Conservation (phyloP, 2,797 vertebrate species). For the Epinephelus awoara region DNA sequence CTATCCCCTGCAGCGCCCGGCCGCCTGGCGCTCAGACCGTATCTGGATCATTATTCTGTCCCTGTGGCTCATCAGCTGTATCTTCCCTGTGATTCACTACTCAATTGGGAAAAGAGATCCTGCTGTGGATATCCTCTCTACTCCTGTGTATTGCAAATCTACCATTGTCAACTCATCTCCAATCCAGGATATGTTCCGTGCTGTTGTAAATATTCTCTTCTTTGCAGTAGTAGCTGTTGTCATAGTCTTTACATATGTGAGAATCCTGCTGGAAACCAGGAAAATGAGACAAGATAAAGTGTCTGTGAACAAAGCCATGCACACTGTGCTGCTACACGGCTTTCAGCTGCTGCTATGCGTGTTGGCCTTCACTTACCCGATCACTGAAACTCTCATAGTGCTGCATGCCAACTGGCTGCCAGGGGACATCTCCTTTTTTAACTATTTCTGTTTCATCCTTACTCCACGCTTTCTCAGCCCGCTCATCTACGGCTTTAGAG, state of each 20-base stretch:
- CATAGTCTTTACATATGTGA: slow-evolving; percentile 86
- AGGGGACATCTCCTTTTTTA: slow-evolving; percentile 77
- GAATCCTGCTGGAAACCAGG: slow-evolving; percentile 82
- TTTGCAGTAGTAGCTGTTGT: slow-evolving; percentile 77
- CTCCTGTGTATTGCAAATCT: background rate
- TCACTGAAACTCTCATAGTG: slow-evolving; percentile 75
- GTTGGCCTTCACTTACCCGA: slow-evolving; percentile 77
- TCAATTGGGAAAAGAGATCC: slow-evolving; percentile 45
- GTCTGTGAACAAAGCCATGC: slow-evolving; percentile 82
- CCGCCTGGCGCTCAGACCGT: background rate
- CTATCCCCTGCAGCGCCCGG: too few relatives aligned
- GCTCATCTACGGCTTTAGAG: slow-evolving; percentile 84
- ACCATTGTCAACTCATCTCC: too few relatives aligned
- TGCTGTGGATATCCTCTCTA: slow-evolving; percentile 48
- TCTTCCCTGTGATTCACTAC: slow-evolving; percentile 57
- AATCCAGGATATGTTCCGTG: slow-evolving; percentile 70
- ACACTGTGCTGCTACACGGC: slow-evolving; percentile 86
- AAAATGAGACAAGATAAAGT: slow-evolving; percentile 77
- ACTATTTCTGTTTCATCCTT: slow-evolving; percentile 82
- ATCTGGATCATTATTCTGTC: slow-evolving; percentile 70
- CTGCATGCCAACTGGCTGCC: slow-evolving; percentile 56
- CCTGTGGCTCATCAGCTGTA: slow-evolving; percentile 77
- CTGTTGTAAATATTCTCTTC: slow-evolving; percentile 69
- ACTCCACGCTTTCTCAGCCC: slow-evolving; percentile 85
- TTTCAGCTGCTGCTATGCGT: slow-evolving; percentile 84